phyloP scores from a whole-genome alignment of 2,888 invertebrate genomes.

The Pseudoips prasinana region DNA sequence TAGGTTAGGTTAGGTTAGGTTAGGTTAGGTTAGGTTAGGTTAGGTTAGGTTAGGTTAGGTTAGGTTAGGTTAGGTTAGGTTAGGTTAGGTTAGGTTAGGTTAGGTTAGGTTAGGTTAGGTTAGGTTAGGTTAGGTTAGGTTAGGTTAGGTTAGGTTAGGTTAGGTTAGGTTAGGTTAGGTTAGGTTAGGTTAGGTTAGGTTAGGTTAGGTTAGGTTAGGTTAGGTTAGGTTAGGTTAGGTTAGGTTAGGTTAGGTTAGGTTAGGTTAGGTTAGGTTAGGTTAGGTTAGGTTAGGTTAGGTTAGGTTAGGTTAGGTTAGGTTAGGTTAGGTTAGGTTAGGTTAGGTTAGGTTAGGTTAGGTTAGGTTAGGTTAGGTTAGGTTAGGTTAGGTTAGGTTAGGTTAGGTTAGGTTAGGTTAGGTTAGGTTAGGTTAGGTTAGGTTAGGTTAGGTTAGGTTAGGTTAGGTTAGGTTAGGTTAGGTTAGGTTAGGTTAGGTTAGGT shows the following conservation, averaged over 20 bases:
- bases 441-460: conserved; percentile 23
- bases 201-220: conserved; percentile 21
- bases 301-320: conserved; percentile 16
- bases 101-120: conserved; percentile 17
- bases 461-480: conserved; percentile 12
- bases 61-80: conserved; percentile 15
- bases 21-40: conserved; percentile 14
- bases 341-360: conserved; percentile 18
- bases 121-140: conserved; percentile 13
- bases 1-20: conserved; percentile 13
- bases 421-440: conserved; percentile 15
- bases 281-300: conserved; percentile 15
- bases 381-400: conserved; percentile 20
- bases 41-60: conserved; percentile 15
- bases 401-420: conserved; percentile 18
- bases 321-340: conserved; percentile 17
- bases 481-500: conserved; percentile 13
- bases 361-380: conserved; percentile 17
- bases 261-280: conserved; percentile 15
- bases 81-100: conserved; percentile 18
- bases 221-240: conserved; percentile 10
- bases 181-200: conserved; percentile 22
- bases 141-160: conserved; percentile 14
- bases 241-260: conserved; percentile 9
- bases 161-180: conserved; percentile 18